These are phyloP conservation scores for Siphamia tubifer DNA, from an alignment of 2,113 vertebrate species.

Conservation along the genomic window DNA sequence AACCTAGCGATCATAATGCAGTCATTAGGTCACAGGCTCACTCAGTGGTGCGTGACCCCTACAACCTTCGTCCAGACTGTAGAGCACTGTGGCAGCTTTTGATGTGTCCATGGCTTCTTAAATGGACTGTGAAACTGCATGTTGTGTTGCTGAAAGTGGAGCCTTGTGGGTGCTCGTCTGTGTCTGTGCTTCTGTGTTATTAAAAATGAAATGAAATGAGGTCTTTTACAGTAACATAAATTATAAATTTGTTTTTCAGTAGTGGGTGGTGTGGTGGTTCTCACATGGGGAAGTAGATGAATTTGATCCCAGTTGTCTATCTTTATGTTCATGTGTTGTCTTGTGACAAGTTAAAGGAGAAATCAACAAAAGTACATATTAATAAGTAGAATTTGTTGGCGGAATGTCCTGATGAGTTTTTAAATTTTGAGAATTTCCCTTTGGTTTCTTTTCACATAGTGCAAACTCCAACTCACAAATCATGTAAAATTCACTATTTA, in stretches of 20 bases:
- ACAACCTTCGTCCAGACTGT: constrained; percentile 18
- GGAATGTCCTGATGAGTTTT: too few species aligned
- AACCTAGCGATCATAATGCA: constrained; percentile 1
- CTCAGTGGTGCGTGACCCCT: constrained; percentile 27
- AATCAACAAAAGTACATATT: too few species aligned
- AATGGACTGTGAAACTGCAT: constrained; percentile 67
- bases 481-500: too few species aligned
- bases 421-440: too few species aligned
- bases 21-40: constrained; percentile 30
- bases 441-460: too few species aligned
- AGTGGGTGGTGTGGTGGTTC: constrained; percentile 3
- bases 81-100: constrained; percentile 25
- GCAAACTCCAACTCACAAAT: too few species aligned
- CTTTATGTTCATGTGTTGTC: constrained; percentile 11
- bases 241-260: constrained; percentile 22
- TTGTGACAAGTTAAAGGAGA: too few species aligned
- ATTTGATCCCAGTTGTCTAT: neutral
- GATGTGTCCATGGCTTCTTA: constrained; percentile 52
- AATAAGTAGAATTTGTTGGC: too few species aligned
- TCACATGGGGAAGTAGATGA: constrained; percentile 6
- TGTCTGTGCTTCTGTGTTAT: constrained; percentile 33
- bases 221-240: constrained; percentile 42
- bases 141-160: constrained; percentile 40
- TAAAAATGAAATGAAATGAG: constrained; percentile 32
- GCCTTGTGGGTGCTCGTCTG: constrained; percentile 35